Conservation (phyloP, 2,797 vertebrate species). For the Ciconia nigra region DNA sequence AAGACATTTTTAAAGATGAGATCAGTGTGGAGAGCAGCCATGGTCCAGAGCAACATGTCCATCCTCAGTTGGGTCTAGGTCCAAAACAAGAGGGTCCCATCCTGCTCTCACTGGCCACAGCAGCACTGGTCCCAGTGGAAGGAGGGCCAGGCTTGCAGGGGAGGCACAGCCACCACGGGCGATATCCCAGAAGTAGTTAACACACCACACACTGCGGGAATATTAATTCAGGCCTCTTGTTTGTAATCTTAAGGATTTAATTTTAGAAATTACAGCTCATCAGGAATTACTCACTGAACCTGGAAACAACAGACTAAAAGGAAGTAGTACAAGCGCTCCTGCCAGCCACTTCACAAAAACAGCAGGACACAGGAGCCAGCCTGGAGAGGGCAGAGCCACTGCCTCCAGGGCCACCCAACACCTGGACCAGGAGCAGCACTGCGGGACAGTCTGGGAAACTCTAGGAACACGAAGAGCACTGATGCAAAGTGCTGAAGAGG, state of each 20-base stretch:
- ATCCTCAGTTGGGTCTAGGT: not conserved
- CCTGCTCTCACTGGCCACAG: not conserved
- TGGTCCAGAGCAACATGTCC: not conserved
- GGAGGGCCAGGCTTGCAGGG: not conserved
- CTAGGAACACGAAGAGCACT: rapidly evolving
- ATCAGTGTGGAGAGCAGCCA: not conserved
- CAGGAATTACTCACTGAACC: not conserved
- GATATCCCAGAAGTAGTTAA: not conserved
- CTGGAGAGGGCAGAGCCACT: not conserved
- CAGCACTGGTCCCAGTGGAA: not conserved
- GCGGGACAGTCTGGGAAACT: not conserved
- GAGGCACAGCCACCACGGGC: not conserved
- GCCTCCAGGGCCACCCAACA: rapidly evolving
- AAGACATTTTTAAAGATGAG: not conserved
- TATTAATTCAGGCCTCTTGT: not conserved
- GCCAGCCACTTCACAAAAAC: not conserved
- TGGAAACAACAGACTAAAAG: not conserved
- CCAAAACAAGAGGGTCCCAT: not conserved
- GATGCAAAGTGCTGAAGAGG: not conserved
- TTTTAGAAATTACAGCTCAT: constrained; percentile 25
- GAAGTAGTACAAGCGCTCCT: not conserved
- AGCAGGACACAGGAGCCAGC: not conserved
- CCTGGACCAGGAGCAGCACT: not conserved
- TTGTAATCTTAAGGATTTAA: not conserved
- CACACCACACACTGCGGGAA: not conserved